These are phyloP conservation scores for Epistrophe eligans DNA, from an alignment of 2,888 invertebrate genomes.

Conservation along the genomic window DNA sequence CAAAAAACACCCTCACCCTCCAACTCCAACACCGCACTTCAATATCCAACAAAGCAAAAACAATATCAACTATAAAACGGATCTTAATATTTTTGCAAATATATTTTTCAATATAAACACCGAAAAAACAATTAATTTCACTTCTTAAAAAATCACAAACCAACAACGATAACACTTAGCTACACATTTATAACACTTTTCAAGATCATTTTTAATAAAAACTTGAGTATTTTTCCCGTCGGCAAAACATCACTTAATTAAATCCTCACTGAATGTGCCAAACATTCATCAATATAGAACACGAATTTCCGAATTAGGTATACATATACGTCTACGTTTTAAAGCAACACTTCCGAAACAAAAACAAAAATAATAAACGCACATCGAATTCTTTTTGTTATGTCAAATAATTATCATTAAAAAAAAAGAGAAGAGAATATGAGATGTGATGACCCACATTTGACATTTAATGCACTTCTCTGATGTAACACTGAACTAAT, in stretches of 20 bases:
- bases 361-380: not conserved
- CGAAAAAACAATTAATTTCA: not conserved
- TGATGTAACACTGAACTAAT: slow-evolving; percentile 19
- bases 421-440: not conserved
- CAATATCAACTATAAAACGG: not conserved
- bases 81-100: not conserved
- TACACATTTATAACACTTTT: slow-evolving; percentile 15
- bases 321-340: no score
- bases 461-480: slow-evolving; percentile 37
- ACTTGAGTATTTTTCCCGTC: slow-evolving; percentile 45
- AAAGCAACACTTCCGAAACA: slow-evolving; percentile 20
- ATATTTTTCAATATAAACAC: not conserved
- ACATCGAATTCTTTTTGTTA: not conserved
- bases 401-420: not conserved
- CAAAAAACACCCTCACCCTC: slow-evolving; percentile 27
- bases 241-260: slow-evolving; percentile 51
- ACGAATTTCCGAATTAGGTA: not conserved
- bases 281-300: slow-evolving; percentile 1
- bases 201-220: slow-evolving; percentile 11
- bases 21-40: not conserved
- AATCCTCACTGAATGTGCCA: slow-evolving; percentile 4
- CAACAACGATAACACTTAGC: not conserved
- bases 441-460: slow-evolving; percentile 36
- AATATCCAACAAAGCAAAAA: not conserved
- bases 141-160: not conserved